These are phyloP conservation scores for Athalia circularis DNA, from an alignment of 2,888 invertebrate species.

Conservation along the genomic window DNA sequence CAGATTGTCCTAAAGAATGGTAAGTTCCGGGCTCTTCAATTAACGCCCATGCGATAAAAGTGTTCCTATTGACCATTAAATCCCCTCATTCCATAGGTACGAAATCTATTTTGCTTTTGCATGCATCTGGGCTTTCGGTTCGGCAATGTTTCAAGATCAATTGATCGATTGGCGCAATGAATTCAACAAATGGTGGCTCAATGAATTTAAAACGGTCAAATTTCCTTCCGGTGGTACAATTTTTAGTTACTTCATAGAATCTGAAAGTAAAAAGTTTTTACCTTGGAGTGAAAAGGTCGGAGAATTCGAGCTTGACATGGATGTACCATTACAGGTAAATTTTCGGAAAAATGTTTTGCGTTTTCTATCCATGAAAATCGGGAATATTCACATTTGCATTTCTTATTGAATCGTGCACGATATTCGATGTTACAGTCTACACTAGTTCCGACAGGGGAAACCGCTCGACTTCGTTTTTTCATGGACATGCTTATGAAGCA, in stretches of 20 bases:
- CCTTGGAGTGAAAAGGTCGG: conserved; percentile 92
- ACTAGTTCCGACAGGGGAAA: conserved; percentile 92
- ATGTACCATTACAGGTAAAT: conserved; percentile 88
- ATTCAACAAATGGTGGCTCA: conserved; percentile 96
- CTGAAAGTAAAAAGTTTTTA: conserved; percentile 88
- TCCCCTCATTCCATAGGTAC: conserved; percentile 76
- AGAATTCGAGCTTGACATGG: conserved; percentile 88
- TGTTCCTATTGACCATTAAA: not conserved
- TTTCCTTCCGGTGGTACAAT: conserved; percentile 90
- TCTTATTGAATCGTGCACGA: conserved; percentile 33
- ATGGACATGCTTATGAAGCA: conserved; percentile 88
- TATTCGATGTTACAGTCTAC: conserved; percentile 78
- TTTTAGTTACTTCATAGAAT: conserved; percentile 93
- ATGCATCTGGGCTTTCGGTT: conserved; percentile 95
- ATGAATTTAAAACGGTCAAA: conserved; percentile 93
- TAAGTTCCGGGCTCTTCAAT: conserved; percentile 60
- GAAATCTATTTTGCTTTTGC: conserved; percentile 95
- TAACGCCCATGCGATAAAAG: not conserved
- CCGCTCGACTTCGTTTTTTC: conserved; percentile 90
- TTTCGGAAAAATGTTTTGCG: conserved; percentile 5
- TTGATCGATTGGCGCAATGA: conserved; percentile 93
- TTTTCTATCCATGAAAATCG: not conserved
- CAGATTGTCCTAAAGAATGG: conserved; percentile 95
- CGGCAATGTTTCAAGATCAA: conserved; percentile 93
- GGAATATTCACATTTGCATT: conserved; percentile 10